Base-by-base conservation (phyloP, 2,797 vertebrate species). In the Coluber constrictor region DNA sequence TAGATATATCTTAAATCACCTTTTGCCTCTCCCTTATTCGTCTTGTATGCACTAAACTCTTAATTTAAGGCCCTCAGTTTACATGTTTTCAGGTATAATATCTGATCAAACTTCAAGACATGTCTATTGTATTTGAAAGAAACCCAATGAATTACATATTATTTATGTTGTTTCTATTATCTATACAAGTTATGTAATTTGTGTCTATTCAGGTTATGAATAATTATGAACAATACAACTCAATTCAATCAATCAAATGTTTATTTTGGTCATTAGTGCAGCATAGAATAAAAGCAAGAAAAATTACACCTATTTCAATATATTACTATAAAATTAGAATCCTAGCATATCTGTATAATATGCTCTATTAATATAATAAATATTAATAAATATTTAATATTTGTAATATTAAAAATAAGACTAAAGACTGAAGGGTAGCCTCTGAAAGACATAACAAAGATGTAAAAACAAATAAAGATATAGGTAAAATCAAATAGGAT, bases 1-100 rank as follows among this genome's bases (percentile, higher is more conserved):
- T 51, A 94, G 95, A 95, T 95, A 94, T 94, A 95, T 90, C 91
- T 88, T 74, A 94, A 94, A 96, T 95, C 94, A 95, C 94, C 59
- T 93, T 79, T 95, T 95, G 37, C 29, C 89, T 94, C 56, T 57
- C 89, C 93, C 83, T 92, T 92, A 95, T 94, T 94, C 74, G 60
- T 94, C 61, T 92, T 79, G 37, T 79, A 79, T 79, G 37, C 18
- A 79, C 18, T 43, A 79, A 43, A 79, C 74, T 79, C 74, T 79
- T 79, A 79, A 79, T 79, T 79, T 79, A 43, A 79, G 8, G 3
- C 32, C 32, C 37, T 43, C 18, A 43, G 16, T 79, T 79, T 79
- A 79, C 18, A 79, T 8, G 1, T 79, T 79, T 43, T 79, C 74
- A 79, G 32, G 9, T 79, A 79, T 79, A 20, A 37, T 74, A 43